Evolutionary conservation across 2,888 invertebrate species (phyloP).

Genomic region (Dryomyza anilis): DNA sequence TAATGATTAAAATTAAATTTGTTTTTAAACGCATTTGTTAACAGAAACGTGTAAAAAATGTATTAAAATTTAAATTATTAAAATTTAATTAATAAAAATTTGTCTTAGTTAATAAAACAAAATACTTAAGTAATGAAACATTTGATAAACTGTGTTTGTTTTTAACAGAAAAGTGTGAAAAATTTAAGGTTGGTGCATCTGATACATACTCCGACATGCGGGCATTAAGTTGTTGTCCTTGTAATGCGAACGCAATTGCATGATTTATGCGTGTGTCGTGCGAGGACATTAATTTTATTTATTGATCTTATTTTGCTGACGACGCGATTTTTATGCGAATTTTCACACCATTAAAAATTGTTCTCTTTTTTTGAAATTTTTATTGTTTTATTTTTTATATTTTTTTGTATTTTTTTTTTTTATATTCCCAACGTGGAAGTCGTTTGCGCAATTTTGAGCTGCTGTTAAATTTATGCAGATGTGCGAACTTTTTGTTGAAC

Average conservation of each 20-base stretch:
- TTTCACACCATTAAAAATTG: too few relatives aligned
- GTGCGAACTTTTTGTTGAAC: not conserved
- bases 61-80: too few relatives aligned
- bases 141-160: too few relatives aligned
- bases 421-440: not conserved
- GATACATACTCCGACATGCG: not conserved
- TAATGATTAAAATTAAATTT: too few relatives aligned
- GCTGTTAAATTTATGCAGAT: slow-evolving; percentile 3
- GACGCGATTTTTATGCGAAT: too few relatives aligned
- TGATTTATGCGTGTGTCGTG: slow-evolving; percentile 6
- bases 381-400: not conserved
- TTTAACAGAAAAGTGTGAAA: not conserved
- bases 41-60: too few relatives aligned
- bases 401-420: not conserved
- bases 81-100: too few relatives aligned
- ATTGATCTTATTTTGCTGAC: too few relatives aligned
- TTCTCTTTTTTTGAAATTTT: not conserved
- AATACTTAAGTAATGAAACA: too few relatives aligned
- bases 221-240: not conserved
- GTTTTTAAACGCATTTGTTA: too few relatives aligned
- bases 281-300: slow-evolving; percentile 5
- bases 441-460: slow-evolving; percentile 1
- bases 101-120: too few relatives aligned
- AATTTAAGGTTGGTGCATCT: not conserved
- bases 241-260: not conserved